Base-by-base conservation (phyloP, 2,888 invertebrate genomes). In the Vannuccia rotundouncinata region DNA sequence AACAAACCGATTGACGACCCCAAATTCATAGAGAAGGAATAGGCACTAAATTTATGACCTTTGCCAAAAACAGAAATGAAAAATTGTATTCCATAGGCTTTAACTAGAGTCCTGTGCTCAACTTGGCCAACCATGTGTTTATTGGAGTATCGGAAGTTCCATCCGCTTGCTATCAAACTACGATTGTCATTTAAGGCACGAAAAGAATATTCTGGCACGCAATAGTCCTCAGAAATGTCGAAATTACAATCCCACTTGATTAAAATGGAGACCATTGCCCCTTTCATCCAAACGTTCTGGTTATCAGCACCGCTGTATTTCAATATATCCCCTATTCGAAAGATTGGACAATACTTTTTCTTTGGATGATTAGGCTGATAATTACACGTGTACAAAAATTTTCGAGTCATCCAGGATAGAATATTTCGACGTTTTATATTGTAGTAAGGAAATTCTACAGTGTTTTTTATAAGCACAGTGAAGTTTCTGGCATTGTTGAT, bases 1-100 rank as follows among this genome's bases (percentile, higher is more conserved):
- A 90, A 83, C 1, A 90, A 84, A 25, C 89, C 90, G 45, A 90
- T 82, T 73, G 90, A 90, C 82, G 89, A 88, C 73, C 90, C 90
- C 79, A 90, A 84, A 83, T 90, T 90, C 10, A 88, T 83, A 17
- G 89, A 75, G 0, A 90, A 84, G n/a, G 89, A 89, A 27, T 89
- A 85, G 10, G 88, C 78, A 83, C 85, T 86, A 83, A 90, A 90
- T 83, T 89, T 89, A 17, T 90, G 89, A 25, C 88, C 90, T 80
- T 84, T 82, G 0, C 90, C 90, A 29, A 85, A 84, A 1, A 90
- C 88, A 27, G 86, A 85, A 27, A 90, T 83, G 17, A 89, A 84
- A 86, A 80, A 80, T 76, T 87, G 86, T 83, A 31, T 85, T 60
- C 82, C 82, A 77, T 83, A 83, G 1, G 81, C 83, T 31, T 78